A percentile compares a stretch with the other conserved stretches of the same genome.
These are phyloP conservation scores for Acrocephalus scirpaceus DNA, from an alignment of 2,797 vertebrate genomes.

Conservation along the genomic window DNA sequence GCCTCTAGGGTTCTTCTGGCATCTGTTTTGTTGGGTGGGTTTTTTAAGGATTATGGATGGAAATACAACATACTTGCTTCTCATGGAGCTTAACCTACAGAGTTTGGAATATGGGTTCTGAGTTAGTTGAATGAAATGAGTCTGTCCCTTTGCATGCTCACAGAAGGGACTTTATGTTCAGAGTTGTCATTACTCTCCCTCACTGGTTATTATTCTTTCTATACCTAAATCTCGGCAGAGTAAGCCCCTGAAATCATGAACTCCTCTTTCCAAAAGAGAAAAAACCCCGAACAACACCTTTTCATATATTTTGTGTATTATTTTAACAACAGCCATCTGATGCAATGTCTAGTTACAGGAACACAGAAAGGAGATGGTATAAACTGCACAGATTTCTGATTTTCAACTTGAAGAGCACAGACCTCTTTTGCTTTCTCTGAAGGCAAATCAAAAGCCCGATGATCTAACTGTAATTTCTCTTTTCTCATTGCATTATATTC, in stretches of 20 bases:
- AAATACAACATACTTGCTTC: not conserved
- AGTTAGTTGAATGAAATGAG: not conserved
- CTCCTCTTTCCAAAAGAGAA: not conserved
- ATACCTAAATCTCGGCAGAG: not conserved
- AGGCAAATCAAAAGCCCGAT: not conserved
- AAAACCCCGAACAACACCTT: not conserved
- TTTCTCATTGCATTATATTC: not conserved
- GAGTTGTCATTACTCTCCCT: not conserved
- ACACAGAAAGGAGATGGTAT: not conserved
- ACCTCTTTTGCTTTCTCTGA: not conserved
- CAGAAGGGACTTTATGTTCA: not conserved
- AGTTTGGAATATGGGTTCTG: not conserved
- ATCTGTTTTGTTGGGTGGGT: not conserved
- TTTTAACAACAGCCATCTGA: not conserved
- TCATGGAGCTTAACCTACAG: not conserved
- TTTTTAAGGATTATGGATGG: not conserved
- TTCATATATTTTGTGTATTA: not conserved
- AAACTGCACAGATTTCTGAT: not conserved
- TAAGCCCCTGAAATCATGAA: not conserved
- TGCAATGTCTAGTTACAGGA: not conserved
- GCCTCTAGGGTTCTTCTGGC: not conserved
- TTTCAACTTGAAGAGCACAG: not conserved
- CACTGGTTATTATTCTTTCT: not conserved
- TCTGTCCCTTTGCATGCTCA: not conserved
- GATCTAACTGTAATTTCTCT: not conserved